These are phyloP conservation scores for Eulimnadia texana DNA, from an alignment of 1,140 invertebrate genomes.

Conservation along the genomic window DNA sequence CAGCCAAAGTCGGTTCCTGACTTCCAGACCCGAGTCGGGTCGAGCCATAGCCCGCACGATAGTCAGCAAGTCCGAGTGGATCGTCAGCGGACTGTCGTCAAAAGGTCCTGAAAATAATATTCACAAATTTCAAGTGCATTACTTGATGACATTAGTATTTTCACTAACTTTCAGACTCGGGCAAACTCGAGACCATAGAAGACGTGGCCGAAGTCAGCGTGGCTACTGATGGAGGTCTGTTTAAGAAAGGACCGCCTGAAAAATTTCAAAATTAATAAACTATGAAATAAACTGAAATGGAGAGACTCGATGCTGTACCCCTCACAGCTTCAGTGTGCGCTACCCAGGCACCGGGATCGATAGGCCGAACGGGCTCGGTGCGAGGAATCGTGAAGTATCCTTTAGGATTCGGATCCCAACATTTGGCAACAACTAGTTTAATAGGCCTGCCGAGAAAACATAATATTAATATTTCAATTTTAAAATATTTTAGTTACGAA, in stretches of 20 bases:
- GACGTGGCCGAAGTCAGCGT: conserved; percentile 56
- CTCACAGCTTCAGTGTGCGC: conserved; percentile 62
- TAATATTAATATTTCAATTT: too few relatives aligned
- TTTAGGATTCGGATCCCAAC: conserved; percentile 94
- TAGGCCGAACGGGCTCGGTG: conserved; percentile 89
- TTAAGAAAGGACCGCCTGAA: conserved; percentile 27
- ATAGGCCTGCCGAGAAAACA: conserved; percentile 46
- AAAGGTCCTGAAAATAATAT: conserved; percentile 28
- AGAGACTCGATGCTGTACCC: conserved; percentile 17
- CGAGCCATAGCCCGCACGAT: conserved; percentile 86
- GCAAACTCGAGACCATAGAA: conserved; percentile 60
- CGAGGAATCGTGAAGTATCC: conserved; percentile 90
- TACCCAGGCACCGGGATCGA: conserved; percentile 96
- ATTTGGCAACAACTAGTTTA: conserved; percentile 86
- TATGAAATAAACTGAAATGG: neutral
- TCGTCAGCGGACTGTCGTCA: conserved; percentile 46
- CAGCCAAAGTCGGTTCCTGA: conserved; percentile 93
- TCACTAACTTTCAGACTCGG: conserved; percentile 55
- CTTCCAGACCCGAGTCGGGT: conserved; percentile 89
- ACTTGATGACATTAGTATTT: conserved; percentile 1
- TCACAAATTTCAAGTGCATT: conserved; percentile 15
- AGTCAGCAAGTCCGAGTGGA: conserved; percentile 67
- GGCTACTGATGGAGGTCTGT: conserved; percentile 56
- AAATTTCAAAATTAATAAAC: neutral
- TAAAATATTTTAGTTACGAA: too few relatives aligned